Conservation (phyloP, 2,888 invertebrate genomes). For the Autographa gamma region DNA sequence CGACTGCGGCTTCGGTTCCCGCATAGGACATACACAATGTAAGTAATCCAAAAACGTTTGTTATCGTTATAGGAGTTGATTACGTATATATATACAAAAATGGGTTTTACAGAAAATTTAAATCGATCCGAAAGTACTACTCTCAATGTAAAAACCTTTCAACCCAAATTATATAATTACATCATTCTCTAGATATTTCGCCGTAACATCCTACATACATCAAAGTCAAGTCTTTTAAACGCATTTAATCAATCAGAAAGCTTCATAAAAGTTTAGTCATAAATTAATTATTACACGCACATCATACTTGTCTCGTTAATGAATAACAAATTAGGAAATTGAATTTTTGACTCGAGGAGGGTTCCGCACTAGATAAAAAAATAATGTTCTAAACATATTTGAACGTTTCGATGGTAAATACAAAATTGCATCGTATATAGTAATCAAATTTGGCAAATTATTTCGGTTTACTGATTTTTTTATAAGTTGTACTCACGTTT, state of each 20-base stretch:
- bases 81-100: no score
- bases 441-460: no score
- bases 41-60: no score
- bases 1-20: no score
- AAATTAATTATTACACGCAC: background rate
- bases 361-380: background rate
- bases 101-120: no score
- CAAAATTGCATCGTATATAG: no score
- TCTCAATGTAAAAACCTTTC: background rate
- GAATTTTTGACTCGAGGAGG: background rate
- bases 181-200: background rate
- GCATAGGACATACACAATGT: no score
- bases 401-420: no score
- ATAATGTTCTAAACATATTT: no score
- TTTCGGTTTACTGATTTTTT: no score
- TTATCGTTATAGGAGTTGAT: no score
- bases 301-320: constrained; percentile 1
- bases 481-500: no score
- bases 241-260: constrained; percentile 2
- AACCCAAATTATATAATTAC: background rate
- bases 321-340: background rate
- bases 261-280: background rate
- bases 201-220: background rate
- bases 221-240: constrained; percentile 3
- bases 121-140: background rate